Conservation (phyloP, 1,140 invertebrate species). For the Caenorhabditis briggsae region DNA sequence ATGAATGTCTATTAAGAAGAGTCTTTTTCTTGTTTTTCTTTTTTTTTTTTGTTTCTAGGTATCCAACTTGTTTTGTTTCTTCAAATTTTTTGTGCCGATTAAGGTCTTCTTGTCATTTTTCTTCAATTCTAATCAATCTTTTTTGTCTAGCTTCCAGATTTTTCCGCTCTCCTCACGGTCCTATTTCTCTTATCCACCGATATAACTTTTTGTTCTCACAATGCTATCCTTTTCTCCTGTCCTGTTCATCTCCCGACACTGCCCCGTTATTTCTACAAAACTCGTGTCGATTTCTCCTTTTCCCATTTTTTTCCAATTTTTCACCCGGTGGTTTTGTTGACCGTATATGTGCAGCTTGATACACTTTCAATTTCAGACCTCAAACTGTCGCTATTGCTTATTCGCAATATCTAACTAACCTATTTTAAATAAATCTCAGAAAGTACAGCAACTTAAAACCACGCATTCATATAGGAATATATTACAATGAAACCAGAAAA, state of each 20-base stretch:
- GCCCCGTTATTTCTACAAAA: constrained; percentile 49
- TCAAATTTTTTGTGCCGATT: constrained; percentile 43
- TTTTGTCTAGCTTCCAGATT: not conserved
- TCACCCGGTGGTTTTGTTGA: constrained; percentile 55
- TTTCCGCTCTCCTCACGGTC: constrained; percentile 40
- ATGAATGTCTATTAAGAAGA: constrained; percentile 33
- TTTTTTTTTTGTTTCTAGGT: constrained; percentile 39
- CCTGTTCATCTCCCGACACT: constrained; percentile 45
- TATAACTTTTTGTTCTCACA: constrained; percentile 37
- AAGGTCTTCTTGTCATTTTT: constrained; percentile 38
- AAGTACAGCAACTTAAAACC: constrained; percentile 10
- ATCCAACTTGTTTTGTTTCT: constrained; percentile 51
- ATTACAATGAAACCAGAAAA: not conserved
- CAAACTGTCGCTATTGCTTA: not conserved
- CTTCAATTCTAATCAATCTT: not conserved
- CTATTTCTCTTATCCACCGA: not conserved
- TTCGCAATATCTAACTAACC: not conserved
- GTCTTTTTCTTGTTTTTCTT: not conserved
- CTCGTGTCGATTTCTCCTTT: constrained; percentile 43
- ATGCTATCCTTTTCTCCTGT: not conserved
- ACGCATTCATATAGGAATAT: not conserved
- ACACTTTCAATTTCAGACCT: constrained; percentile 52
- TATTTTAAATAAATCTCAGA: constrained; percentile 43
- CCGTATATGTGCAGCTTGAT: constrained; percentile 46
- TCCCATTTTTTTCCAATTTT: not conserved